Percentiles rank a stretch among this genome's conserved stretches.
Evolutionary conservation across 2,113 vertebrate species (phyloP).

Genomic region (Porphyrio hochstetteri): DNA sequence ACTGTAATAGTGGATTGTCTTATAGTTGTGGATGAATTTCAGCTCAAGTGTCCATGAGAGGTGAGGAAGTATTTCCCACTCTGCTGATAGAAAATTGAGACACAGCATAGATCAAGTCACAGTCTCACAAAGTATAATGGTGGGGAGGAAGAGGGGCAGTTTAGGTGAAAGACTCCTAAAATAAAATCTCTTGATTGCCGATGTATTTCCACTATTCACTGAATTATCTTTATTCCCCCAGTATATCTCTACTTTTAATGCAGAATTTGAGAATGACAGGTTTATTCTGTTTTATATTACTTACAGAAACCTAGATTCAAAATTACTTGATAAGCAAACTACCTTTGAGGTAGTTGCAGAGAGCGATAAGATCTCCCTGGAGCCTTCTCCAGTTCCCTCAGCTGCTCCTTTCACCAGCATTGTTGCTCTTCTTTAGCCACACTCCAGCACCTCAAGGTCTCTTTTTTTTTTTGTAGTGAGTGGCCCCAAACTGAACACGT

Average conservation of each 20-base stretch:
- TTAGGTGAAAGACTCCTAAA: background rate
- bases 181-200: background rate
- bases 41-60: background rate
- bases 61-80: background rate
- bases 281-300: background rate
- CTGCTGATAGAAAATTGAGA: background rate
- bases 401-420: background rate
- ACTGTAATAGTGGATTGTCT: background rate
- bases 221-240: background rate
- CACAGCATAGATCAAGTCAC: background rate
- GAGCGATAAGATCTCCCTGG: too few relatives aligned
- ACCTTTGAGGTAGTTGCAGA: too few relatives aligned
- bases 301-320: background rate
- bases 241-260: background rate
- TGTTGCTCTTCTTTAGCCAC: rapidly evolving
- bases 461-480: background rate
- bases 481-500: background rate
- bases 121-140: background rate
- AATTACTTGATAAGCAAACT: background rate
- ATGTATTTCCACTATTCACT: background rate
- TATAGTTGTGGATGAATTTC: background rate
- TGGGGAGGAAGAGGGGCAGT: background rate
- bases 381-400: background rate
- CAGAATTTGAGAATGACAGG: background rate
- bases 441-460: background rate